Evolutionary conservation across 2,888 invertebrate species (phyloP).

Genomic region (Heliconius erato): DNA sequence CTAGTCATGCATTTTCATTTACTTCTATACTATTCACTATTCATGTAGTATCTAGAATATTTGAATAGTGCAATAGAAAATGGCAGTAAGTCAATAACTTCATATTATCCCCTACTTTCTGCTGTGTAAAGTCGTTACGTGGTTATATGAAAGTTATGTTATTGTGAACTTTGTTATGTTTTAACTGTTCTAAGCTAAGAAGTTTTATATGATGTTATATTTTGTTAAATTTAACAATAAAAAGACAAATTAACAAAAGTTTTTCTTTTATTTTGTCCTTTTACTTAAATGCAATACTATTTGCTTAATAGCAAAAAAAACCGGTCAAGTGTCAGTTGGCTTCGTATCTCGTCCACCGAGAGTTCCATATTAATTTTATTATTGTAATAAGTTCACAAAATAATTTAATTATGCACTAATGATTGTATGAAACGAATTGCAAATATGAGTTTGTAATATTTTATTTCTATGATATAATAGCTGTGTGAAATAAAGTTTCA

Average conservation of each 20-base stretch:
- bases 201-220: slow-evolving; percentile 77
- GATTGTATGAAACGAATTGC: no score
- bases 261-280: slow-evolving; percentile 34
- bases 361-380: no score
- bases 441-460: no score
- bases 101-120: slow-evolving; percentile 62
- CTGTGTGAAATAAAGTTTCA: no score
- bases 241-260: slow-evolving; percentile 72
- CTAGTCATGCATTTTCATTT: slow-evolving; percentile 64
- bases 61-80: slow-evolving; percentile 72
- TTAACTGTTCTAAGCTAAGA: slow-evolving; percentile 73
- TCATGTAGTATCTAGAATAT: slow-evolving; percentile 59
- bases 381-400: no score
- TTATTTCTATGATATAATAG: no score
- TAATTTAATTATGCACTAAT: no score
- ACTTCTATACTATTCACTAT: slow-evolving; percentile 64
- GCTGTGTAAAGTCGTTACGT: slow-evolving; percentile 76
- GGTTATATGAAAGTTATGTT: slow-evolving; percentile 63
- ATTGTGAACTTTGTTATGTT: slow-evolving; percentile 57
- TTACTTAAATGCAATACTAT: neutral
- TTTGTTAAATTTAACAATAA: slow-evolving; percentile 84
- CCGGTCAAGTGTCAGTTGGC: no score
- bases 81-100: slow-evolving; percentile 55
- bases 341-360: no score
- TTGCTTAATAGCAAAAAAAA: neutral